phyloP scores from a whole-genome alignment of 2,888 invertebrate species.

The Melinaea marsaeus region DNA sequence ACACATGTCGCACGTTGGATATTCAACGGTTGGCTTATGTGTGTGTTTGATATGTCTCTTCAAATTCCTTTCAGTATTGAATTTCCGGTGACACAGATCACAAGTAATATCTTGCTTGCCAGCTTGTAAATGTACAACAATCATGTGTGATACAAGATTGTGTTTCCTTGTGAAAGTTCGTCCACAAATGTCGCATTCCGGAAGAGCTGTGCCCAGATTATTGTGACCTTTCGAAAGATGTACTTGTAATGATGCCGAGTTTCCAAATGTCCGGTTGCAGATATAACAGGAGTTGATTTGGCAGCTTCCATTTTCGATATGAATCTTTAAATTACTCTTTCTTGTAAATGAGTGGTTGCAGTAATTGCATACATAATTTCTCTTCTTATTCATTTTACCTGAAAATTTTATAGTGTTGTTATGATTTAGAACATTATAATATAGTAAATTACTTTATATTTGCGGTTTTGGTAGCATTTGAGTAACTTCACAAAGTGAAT shows the following conservation, averaged over 20 bases:
- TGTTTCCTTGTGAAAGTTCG: slow-evolving; percentile 62
- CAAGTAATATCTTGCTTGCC: slow-evolving; percentile 47
- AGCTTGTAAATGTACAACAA: slow-evolving; percentile 55
- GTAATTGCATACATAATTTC: slow-evolving; percentile 53
- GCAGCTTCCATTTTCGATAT: slow-evolving; percentile 38
- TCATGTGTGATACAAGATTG: slow-evolving; percentile 63
- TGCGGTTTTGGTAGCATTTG: too few species aligned
- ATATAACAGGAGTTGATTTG: slow-evolving; percentile 56
- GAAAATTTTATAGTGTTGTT: neutral
- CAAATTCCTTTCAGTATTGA: slow-evolving; percentile 55
- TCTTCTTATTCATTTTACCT: neutral
- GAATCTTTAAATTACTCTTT: neutral
- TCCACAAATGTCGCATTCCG: slow-evolving; percentile 65
- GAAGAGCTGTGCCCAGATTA: slow-evolving; percentile 45
- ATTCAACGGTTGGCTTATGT: slow-evolving; percentile 52
- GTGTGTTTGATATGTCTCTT: slow-evolving; percentile 54
- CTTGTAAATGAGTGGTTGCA: slow-evolving; percentile 50
- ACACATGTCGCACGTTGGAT: slow-evolving; percentile 55
- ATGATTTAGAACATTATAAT: neutral
- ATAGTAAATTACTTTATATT: neutral
- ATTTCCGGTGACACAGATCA: slow-evolving; percentile 47
- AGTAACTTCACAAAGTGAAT: too few species aligned
- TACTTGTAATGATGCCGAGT: slow-evolving; percentile 49
- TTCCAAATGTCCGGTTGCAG: slow-evolving; percentile 54
- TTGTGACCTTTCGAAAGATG: slow-evolving; percentile 59